Conservation (phyloP, 2,113 vertebrate species). For the Dipodomys merriami region DNA sequence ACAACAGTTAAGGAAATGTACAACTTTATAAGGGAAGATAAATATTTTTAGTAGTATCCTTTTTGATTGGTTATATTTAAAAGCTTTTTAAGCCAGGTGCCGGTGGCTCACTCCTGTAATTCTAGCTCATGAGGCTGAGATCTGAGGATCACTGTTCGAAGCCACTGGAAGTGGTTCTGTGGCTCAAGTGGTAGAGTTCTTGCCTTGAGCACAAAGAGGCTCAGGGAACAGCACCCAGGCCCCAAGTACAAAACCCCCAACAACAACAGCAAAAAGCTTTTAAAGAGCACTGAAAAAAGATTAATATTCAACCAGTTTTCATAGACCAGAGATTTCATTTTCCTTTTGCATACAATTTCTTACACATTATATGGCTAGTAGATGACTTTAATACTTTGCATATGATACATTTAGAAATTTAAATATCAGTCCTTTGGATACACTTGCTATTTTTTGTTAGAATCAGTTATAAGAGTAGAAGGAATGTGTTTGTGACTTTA, state of each 20-base stretch:
- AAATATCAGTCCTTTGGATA: background rate
- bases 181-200: too few relatives aligned
- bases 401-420: background rate
- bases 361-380: background rate
- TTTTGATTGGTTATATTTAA: too few relatives aligned
- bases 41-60: too few relatives aligned
- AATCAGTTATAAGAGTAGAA: constrained; percentile 18
- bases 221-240: too few relatives aligned
- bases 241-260: too few relatives aligned
- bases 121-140: background rate
- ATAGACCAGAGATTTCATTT: background rate
- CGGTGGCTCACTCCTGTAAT: background rate
- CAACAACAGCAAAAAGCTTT: background rate
- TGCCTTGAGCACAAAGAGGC: too few relatives aligned
- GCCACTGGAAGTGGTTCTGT: too few relatives aligned
- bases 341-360: background rate
- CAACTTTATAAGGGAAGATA: too few relatives aligned
- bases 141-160: too few relatives aligned
- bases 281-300: background rate
- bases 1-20: too few relatives aligned
- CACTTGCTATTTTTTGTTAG: background rate
- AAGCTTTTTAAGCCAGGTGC: too few relatives aligned
- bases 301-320: background rate
- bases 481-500: background rate
- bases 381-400: background rate